Evolutionary conservation across 2,797 vertebrate species (phyloP).

Genomic region (Syndactyla subalaris): DNA sequence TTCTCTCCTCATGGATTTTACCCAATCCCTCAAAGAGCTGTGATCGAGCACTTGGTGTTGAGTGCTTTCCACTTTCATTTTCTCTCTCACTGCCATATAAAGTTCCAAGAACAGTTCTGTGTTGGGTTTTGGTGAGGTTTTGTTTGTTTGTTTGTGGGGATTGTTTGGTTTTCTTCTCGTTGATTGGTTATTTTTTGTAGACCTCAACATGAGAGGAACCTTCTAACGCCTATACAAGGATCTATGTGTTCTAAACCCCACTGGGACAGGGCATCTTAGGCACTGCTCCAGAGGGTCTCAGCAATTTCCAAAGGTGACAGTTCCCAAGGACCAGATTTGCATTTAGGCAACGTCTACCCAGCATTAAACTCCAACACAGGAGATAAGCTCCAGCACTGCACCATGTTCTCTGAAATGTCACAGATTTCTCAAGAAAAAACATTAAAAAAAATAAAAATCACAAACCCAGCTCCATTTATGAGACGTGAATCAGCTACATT

Average conservation of each 20-base stretch:
- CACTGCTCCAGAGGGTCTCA: not conserved
- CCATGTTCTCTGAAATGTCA: not conserved
- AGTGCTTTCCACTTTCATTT: not conserved
- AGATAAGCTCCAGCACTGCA: not conserved
- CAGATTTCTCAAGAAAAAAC: not conserved
- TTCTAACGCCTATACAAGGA: not conserved
- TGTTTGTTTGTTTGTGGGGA: not conserved
- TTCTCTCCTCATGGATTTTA: not conserved
- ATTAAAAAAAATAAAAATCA: not conserved
- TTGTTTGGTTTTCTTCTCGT: not conserved
- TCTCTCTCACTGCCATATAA: not conserved
- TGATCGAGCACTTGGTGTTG: no score
- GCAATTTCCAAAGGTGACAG: not conserved
- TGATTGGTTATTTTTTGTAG: not conserved
- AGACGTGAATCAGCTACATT: not conserved
- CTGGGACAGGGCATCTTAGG: accelerated
- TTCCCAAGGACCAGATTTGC: not conserved
- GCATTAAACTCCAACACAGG: not conserved
- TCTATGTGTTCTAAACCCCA: accelerated
- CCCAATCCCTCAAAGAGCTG: accelerated
- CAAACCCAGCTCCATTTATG: not conserved
- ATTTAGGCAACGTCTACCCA: not conserved
- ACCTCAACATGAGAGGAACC: not conserved
- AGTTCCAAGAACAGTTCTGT: not conserved
- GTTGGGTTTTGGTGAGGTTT: not conserved